phyloP scores from a whole-genome alignment of 2,888 invertebrate species.

The Cyaniris semiargus region DNA sequence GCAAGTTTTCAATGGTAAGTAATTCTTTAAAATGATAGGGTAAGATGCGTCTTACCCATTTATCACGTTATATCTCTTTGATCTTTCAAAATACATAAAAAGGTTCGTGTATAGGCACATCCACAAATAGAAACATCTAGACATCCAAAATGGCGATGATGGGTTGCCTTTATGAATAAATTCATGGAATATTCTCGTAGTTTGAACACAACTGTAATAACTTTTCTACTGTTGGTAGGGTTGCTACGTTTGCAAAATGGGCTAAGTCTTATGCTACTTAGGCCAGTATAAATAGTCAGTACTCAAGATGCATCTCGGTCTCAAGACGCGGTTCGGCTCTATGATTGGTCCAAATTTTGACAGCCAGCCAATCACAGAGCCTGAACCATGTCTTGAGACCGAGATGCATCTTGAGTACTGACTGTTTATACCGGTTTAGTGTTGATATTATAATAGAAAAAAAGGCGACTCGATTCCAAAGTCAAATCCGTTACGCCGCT shows the following conservation, averaged over 20 bases:
- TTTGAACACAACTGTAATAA: conserved; percentile 13
- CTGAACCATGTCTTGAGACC: too few species aligned
- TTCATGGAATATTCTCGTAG: conserved; percentile 25
- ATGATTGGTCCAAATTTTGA: too few species aligned
- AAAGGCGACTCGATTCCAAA: too few species aligned
- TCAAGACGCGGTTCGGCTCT: too few species aligned
- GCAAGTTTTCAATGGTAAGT: neutral
- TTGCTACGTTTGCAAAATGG: neutral
- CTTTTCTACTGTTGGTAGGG: conserved; percentile 7
- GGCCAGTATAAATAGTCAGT: too few species aligned
- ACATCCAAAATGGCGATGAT: neutral
- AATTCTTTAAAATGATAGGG: neutral
- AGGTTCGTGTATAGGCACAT: neutral
- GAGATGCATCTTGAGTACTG: too few species aligned
- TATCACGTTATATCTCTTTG: neutral
- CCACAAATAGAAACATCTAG: neutral
- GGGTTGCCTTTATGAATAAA: conserved; percentile 17
- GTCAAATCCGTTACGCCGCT: too few species aligned
- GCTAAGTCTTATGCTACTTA: too few species aligned
- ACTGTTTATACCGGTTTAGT: too few species aligned
- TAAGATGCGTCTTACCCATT: neutral
- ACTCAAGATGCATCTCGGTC: too few species aligned
- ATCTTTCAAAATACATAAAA: neutral
- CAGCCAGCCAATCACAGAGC: too few species aligned
- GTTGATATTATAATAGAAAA: too few species aligned